Conservation (phyloP, 2,888 invertebrate genomes). For the Euphydryas editha region DNA sequence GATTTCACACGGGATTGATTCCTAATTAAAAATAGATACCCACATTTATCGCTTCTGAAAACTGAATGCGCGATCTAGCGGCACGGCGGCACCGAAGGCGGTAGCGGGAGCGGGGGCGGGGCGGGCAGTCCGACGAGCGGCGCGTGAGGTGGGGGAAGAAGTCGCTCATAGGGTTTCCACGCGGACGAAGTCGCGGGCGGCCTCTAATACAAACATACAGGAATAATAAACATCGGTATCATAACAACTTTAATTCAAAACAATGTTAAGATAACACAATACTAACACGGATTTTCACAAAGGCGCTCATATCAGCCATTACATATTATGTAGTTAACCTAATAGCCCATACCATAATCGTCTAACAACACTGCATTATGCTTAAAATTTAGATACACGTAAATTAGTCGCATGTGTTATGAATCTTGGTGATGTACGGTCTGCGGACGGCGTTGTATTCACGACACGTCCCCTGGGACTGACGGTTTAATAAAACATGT, state of each 20-base stretch:
- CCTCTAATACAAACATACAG: background rate
- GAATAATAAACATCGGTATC: background rate
- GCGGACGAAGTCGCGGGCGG: no score
- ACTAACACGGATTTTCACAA: background rate
- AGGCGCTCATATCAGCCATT: background rate
- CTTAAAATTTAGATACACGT: slow-evolving; percentile 26
- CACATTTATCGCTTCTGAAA: no score
- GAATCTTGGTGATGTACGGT: slow-evolving; percentile 27
- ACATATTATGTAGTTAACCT: background rate
- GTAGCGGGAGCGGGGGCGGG: no score
- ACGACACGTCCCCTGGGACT: slow-evolving; percentile 39
- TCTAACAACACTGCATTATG: slow-evolving; percentile 16
- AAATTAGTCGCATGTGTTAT: slow-evolving; percentile 17
- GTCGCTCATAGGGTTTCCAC: no score
- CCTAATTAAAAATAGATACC: no score
- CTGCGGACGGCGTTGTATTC: slow-evolving; percentile 34
- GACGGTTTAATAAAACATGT: slow-evolving; percentile 46
- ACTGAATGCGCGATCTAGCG: no score
- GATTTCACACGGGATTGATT: no score
- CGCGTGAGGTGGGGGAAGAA: no score
- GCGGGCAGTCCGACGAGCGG: no score
- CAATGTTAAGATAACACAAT: background rate
- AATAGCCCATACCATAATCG: slow-evolving; percentile 2
- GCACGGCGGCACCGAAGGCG: no score
- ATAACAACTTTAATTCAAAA: background rate